These are phyloP conservation scores for Catajapyx aquilonaris DNA, from an alignment of 1,140 invertebrate genomes.

Conservation along the genomic window DNA sequence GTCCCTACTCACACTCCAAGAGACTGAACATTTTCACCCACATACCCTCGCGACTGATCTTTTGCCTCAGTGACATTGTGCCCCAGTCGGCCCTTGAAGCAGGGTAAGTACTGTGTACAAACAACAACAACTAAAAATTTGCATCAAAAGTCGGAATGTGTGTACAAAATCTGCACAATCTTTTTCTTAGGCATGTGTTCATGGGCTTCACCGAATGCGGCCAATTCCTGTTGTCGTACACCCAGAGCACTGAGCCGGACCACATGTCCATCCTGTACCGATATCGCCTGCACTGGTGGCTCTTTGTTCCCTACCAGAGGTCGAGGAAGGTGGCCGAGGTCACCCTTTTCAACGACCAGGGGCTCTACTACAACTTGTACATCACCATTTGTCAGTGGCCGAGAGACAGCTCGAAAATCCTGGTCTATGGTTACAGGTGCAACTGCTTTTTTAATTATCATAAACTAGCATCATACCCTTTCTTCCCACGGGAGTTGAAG, in stretches of 20 bases:
- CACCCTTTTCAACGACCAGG: slow-evolving; percentile 39
- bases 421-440: slow-evolving; percentile 45
- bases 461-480: too few species aligned
- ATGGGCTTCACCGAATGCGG: slow-evolving; percentile 85
- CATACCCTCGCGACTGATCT: too few species aligned
- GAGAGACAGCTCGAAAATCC: slow-evolving; percentile 33
- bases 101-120: too few species aligned
- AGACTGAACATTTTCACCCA: too few species aligned
- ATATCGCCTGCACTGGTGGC: slow-evolving; percentile 49
- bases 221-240: slow-evolving; percentile 75
- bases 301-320: slow-evolving; percentile 34
- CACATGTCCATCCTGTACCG: slow-evolving; percentile 25
- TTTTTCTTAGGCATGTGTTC: slow-evolving; percentile 46
- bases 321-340: slow-evolving; percentile 42
- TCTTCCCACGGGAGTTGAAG: too few species aligned
- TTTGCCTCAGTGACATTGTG: too few species aligned
- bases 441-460: too few species aligned
- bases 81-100: too few species aligned
- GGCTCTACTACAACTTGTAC: slow-evolving; percentile 33
- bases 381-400: slow-evolving; percentile 49
- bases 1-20: too few species aligned
- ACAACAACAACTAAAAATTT: background rate
- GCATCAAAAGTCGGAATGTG: background rate
- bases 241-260: slow-evolving; percentile 33
- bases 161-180: too few species aligned